These are phyloP conservation scores for Aldabrachelys gigantea DNA, from an alignment of 2,113 vertebrate genomes.

Conservation along the genomic window DNA sequence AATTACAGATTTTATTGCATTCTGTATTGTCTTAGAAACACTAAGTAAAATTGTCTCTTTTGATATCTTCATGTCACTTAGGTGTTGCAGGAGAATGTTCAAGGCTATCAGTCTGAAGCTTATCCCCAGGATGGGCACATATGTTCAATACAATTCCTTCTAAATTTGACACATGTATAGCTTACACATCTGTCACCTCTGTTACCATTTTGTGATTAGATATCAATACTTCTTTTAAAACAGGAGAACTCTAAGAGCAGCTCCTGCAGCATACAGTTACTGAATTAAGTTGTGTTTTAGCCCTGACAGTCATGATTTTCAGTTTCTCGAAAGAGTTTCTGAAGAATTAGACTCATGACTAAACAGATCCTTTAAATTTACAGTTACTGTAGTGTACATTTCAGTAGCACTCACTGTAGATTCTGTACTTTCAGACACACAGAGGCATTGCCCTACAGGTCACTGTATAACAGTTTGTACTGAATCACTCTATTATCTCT, in stretches of 20 bases:
- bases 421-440: neutral
- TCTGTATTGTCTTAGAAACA: neutral
- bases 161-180: neutral
- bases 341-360: neutral
- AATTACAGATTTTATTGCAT: neutral
- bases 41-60: neutral
- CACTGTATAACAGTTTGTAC: neutral
- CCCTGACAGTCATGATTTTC: neutral
- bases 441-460: neutral
- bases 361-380: neutral
- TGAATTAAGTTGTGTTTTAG: neutral
- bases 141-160: neutral
- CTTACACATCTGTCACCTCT: neutral
- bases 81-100: neutral
- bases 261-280: neutral
- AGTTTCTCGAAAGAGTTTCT: neutral
- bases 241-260: neutral
- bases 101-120: neutral
- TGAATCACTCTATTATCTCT: neutral
- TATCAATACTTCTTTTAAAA: neutral
- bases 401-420: neutral
- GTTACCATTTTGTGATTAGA: neutral
- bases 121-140: neutral
- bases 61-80: neutral
- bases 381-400: neutral